Percentiles rank a stretch among this genome's conserved stretches.
These are phyloP conservation scores for Cephus spinipes DNA, from an alignment of 2,888 invertebrate genomes.

Conservation along the genomic window DNA sequence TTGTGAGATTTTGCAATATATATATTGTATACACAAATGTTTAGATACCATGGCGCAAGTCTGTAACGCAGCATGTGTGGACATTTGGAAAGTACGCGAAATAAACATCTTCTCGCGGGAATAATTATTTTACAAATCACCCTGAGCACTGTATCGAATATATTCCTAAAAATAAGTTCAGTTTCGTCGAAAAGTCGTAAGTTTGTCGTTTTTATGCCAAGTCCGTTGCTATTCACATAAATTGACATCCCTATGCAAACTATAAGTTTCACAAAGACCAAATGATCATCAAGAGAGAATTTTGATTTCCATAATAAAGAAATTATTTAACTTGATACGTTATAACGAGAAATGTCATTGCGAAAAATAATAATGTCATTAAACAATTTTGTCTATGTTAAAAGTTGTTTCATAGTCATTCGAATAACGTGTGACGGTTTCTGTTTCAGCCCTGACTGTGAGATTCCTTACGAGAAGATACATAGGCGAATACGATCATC, in stretches of 20 bases:
- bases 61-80: neutral
- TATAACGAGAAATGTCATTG: too few species aligned
- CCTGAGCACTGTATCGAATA: neutral
- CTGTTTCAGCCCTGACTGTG: slow-evolving; percentile 81
- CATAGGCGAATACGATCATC: slow-evolving; percentile 95
- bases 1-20: neutral
- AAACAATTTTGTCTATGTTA: too few species aligned
- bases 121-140: neutral
- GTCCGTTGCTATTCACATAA: neutral
- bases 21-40: too few species aligned
- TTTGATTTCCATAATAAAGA: neutral
- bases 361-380: too few species aligned
- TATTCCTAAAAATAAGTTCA: slow-evolving; percentile 15
- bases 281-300: neutral
- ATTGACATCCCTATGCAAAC: neutral
- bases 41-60: too few species aligned
- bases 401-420: neutral
- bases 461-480: slow-evolving; percentile 93
- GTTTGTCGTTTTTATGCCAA: neutral
- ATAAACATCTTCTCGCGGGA: neutral
- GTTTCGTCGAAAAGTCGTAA: neutral
- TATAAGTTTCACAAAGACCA: neutral
- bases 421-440: neutral
- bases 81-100: neutral
- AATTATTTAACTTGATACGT: neutral